Base-by-base conservation (phyloP, 2,797 vertebrate genomes). In the Lutjanus campechanus region DNA sequence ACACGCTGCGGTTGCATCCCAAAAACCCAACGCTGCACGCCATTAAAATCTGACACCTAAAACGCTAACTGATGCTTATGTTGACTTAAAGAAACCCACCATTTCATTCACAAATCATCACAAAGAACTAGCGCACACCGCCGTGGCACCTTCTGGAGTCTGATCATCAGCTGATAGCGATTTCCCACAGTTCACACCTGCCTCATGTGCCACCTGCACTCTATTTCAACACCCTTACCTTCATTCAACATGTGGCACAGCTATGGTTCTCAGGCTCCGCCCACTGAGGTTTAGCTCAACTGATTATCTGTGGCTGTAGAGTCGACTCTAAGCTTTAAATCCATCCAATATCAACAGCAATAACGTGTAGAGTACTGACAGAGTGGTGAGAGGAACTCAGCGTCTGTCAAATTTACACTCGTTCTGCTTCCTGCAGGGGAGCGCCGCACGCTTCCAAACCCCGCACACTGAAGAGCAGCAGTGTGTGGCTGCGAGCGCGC, bases 331-430 rank as follows among this genome's bases (percentile, higher is more conserved):
- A 51, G 60, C 65, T 70, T 65, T 25, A 7, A 60, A 76, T 66
- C 80, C 54, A 53, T 71, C 68, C 81, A 67, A 4, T 8, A 58
- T 65, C 79, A 85, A 85, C 85, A 85, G 53, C 77, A 73, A 78
- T 79, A 72, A 65, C 20, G 60, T 67, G 41, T 12, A 7, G 36
- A 47, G 44, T 17, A 43, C 63, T 83, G 86, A 79, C 54, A 49
- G 51, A 36, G 81, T 53, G 83, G 47, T 76, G 81, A 85, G 67
- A 83, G 82, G 58, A 66, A 53, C 70, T 73, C 56, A 15, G 66
- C 62, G 10, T 72, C 78, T 49, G 76, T 86, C 87, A 76, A 66
- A 78, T 81, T 85, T 74, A 67, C 66, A 61, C 80, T 76, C 61
- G 12, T 13, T 51, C 68, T 67, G 50, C 58, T 77, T 83, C 67